Conservation (phyloP, 1,140 invertebrate species). For the Helicoverpa zea region DNA sequence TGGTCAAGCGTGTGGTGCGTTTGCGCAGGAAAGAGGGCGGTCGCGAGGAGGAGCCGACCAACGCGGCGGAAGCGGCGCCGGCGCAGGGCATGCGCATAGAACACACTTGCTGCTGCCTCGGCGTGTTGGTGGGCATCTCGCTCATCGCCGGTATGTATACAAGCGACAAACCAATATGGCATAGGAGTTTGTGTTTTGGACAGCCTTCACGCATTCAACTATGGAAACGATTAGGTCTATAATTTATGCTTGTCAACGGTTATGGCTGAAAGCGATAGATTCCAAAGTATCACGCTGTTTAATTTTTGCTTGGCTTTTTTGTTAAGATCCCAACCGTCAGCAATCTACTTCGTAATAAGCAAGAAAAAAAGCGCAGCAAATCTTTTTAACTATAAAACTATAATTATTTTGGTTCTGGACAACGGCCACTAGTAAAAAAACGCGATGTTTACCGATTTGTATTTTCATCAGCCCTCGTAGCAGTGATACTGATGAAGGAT, state of each 20-base stretch:
- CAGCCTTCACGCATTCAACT: no score
- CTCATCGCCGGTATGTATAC: constrained; percentile 81
- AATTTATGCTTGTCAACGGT: no score
- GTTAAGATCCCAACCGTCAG: no score
- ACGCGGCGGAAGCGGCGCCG: constrained; percentile 73
- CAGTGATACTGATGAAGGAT: constrained; percentile 84
- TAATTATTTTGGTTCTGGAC: no score
- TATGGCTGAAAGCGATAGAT: no score
- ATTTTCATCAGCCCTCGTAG: constrained; percentile 79
- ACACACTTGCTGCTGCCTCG: constrained; percentile 85
- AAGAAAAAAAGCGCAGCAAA: no score
- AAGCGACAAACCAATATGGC: not conserved
- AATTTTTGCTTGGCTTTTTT: no score
- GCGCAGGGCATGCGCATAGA: constrained; percentile 76
- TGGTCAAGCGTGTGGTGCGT: constrained; percentile 41
- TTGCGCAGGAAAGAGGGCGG: constrained; percentile 81
- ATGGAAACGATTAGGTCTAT: no score
- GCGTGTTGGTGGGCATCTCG: constrained; percentile 84
- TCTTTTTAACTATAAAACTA: no score
- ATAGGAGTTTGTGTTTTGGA: not conserved
- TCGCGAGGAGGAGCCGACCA: constrained; percentile 81
- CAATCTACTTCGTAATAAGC: no score
- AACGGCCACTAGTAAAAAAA: no score
- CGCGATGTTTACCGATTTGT: constrained; percentile 16
- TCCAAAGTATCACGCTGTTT: no score